Percentiles rank a stretch among this genome's conserved stretches.
These are phyloP conservation scores for Gymnocephalus cernua DNA, from an alignment of 2,113 vertebrate genomes.

Conservation along the genomic window DNA sequence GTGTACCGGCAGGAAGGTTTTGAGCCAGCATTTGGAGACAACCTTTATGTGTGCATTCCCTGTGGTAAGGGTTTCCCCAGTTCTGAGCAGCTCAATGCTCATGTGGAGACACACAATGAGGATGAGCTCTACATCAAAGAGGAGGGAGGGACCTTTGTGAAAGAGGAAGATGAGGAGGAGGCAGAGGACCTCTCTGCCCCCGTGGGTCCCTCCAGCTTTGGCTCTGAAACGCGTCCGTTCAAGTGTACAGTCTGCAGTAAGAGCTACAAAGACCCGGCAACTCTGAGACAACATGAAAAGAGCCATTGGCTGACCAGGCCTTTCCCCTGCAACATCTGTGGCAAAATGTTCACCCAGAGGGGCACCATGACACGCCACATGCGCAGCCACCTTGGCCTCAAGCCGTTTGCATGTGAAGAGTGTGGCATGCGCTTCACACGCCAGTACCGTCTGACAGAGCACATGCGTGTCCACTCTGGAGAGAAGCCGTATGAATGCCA, in stretches of 20 bases:
- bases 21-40: slow-evolving; percentile 94
- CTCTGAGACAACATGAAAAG: slow-evolving; percentile 96
- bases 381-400: slow-evolving; percentile 98
- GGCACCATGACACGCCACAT: slow-evolving; percentile 99
- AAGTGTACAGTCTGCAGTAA: slow-evolving; percentile 96
- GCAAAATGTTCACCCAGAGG: slow-evolving; percentile 99
- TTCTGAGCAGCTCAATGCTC: slow-evolving; percentile 97
- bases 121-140: slow-evolving; percentile 96
- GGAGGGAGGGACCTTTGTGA: slow-evolving; percentile 88
- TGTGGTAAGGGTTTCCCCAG: slow-evolving; percentile 99
- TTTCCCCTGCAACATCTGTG: slow-evolving; percentile 98
- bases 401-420: slow-evolving; percentile 98
- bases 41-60: slow-evolving; percentile 98
- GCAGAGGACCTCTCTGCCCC: slow-evolving; percentile 92
- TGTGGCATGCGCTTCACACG: slow-evolving; percentile 99
- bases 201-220: slow-evolving; percentile 79
- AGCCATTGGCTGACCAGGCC: slow-evolving; percentile 97
- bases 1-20: slow-evolving; percentile 95
- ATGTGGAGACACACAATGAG: slow-evolving; percentile 96
- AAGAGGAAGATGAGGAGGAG: slow-evolving; percentile 89
- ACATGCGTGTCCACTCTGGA: slow-evolving; percentile 99
- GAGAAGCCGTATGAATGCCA: slow-evolving; percentile 99
- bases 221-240: slow-evolving; percentile 89
- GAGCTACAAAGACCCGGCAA: slow-evolving; percentile 97
- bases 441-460: slow-evolving; percentile 99